Evolutionary conservation across 2,888 invertebrate genomes (phyloP), one percentile per base, ranked within the genome.

Genomic region (Molorchus minor): DNA sequence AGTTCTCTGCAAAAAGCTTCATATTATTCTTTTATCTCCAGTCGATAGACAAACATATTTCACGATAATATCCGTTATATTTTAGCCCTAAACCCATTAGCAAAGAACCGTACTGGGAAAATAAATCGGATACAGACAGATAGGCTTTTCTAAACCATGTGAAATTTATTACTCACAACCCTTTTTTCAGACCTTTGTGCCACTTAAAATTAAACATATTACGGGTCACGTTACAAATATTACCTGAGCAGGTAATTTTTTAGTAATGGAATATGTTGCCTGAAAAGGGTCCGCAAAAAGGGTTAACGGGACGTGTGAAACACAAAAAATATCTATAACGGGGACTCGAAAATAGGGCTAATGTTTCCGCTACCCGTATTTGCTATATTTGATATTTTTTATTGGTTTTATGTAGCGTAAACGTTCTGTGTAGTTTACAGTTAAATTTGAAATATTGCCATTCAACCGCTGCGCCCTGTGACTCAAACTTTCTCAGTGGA

Each of bases 111-210:
- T 46, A 52, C 30, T 56, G 58, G 61, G 63, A 69, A 62, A 64
- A 54, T 66, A 64, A 67, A 59, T 61, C 58, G 61, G 55, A 64
- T 61, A 69, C 62, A 70, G 67, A 68, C 66, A 68, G 70, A 70
- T 69, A 67, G 64, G 61, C 60, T 69, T 62, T 65, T 70, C 69
- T 67, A 68, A 62, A 57, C 62, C 66, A 70, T 70, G 66, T 60
- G 70, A 69, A 70, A 70, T 70, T 70, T 70, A 70, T 70, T 70
- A 65, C 44, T 29, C 36, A 25, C 58, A 61, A 58, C 63, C 60
- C 58, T 64, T 61, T 35, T 41, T 38, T 47, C 46, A 38, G 45
- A 44, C 53, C 58, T 61, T 43, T 58, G 53, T 52, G 57, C 58
- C 45, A 13, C 49, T 49, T 38, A 20, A 33, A 56, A 43, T 56